These are phyloP conservation scores for Aromia moschata DNA, from an alignment of 2,888 invertebrate species.

Conservation along the genomic window DNA sequence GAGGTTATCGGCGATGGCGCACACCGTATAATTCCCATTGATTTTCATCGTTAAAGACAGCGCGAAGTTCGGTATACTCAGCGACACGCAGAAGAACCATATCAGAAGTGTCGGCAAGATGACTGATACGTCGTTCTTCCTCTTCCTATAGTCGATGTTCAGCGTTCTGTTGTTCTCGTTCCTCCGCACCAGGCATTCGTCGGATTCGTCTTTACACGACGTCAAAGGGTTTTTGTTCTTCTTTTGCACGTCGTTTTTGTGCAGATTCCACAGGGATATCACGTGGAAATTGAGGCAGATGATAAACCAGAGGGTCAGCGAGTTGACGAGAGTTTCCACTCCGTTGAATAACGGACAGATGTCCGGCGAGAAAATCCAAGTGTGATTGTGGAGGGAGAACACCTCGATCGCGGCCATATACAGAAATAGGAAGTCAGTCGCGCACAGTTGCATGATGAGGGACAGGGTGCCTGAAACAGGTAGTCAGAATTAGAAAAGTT, in stretches of 20 bases:
- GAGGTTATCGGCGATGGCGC: slow-evolving; percentile 66
- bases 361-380: slow-evolving; percentile 66
- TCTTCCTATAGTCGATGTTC: slow-evolving; percentile 66
- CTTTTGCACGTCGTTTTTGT: slow-evolving; percentile 62
- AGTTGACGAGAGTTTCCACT: slow-evolving; percentile 66
- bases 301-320: slow-evolving; percentile 68
- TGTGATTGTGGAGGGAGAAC: slow-evolving; percentile 64
- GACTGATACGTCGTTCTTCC: slow-evolving; percentile 64
- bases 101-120: slow-evolving; percentile 67
- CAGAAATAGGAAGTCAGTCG: slow-evolving; percentile 65
- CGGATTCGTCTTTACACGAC: slow-evolving; percentile 50
- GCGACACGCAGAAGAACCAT: slow-evolving; percentile 68
- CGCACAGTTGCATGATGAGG: slow-evolving; percentile 65
- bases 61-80: slow-evolving; percentile 70
- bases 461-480: slow-evolving; percentile 65
- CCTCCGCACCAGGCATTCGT: slow-evolving; percentile 55
- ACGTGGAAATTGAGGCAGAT: slow-evolving; percentile 69
- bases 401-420: slow-evolving; percentile 66
- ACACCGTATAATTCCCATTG: slow-evolving; percentile 61
- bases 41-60: slow-evolving; percentile 62
- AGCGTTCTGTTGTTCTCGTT: slow-evolving; percentile 63
- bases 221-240: slow-evolving; percentile 55
- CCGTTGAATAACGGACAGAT: slow-evolving; percentile 68
- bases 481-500: no score
- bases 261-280: slow-evolving; percentile 67